phyloP scores from a whole-genome alignment of 2,888 invertebrate genomes.

The Escarpia spicata region DNA sequence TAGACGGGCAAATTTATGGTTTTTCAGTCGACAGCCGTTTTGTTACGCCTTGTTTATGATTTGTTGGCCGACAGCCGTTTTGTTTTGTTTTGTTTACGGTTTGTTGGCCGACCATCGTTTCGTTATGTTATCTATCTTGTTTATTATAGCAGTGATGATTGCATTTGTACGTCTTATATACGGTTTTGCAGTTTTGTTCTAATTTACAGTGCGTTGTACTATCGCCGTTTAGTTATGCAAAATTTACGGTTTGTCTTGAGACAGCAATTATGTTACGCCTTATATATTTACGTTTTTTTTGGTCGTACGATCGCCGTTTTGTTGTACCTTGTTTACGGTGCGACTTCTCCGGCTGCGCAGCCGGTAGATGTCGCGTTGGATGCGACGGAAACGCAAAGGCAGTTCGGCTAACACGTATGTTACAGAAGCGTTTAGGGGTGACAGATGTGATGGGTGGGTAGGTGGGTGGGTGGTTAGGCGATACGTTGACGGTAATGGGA shows the following conservation, averaged over 20 bases:
- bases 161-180: no score
- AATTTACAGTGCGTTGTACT: not conserved
- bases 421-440: not conserved
- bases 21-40: not conserved
- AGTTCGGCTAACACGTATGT: not conserved
- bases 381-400: not conserved
- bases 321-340: not conserved
- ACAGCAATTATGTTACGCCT: not conserved
- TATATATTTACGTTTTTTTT: not conserved
- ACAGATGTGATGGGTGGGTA: not conserved
- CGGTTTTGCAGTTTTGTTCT: no score
- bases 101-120: not conserved
- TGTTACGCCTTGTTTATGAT: not conserved
- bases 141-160: no score
- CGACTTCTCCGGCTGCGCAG: not conserved
- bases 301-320: not conserved
- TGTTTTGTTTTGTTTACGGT: not conserved
- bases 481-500: not conserved
- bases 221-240: not conserved
- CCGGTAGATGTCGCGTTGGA: not conserved
- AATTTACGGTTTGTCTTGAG: not conserved
- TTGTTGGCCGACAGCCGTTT: not conserved
- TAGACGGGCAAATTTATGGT: not conserved
- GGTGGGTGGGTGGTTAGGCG: not conserved
- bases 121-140: not conserved